Conservation (phyloP, 1,140 invertebrate genomes). For the Forficula auricularia region DNA sequence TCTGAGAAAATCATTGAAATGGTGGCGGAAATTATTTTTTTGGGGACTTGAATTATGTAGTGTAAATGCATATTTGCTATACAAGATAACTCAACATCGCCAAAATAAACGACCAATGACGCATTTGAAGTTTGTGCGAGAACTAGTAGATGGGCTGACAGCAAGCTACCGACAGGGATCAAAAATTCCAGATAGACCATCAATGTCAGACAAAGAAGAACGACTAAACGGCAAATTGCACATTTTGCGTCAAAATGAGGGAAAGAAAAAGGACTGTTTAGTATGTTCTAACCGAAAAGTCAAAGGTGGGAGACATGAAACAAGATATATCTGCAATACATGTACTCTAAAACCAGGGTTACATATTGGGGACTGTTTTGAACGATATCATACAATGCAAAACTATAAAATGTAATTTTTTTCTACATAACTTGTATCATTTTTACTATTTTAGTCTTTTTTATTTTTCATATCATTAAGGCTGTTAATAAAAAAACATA, state of each 20-base stretch:
- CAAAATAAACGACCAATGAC: slow-evolving; percentile 8
- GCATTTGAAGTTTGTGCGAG: neutral
- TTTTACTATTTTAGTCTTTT: too few relatives aligned
- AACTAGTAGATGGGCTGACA: neutral
- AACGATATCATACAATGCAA: slow-evolving; percentile 5
- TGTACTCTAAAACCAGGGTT: slow-evolving; percentile 8
- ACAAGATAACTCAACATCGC: slow-evolving; percentile 9
- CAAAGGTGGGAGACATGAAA: slow-evolving; percentile 7
- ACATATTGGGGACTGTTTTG: slow-evolving; percentile 9
- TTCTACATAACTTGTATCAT: too few relatives aligned
- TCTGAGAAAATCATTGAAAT: slow-evolving; percentile 14
- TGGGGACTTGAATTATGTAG: slow-evolving; percentile 13
- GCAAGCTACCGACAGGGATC: neutral
- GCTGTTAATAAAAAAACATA: too few relatives aligned
- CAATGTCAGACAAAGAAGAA: neutral
- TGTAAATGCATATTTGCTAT: slow-evolving; percentile 15
- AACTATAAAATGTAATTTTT: slow-evolving; percentile 7
- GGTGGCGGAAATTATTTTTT: slow-evolving; percentile 15
- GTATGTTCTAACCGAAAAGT: slow-evolving; percentile 8
- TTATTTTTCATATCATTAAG: too few relatives aligned
- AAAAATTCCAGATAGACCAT: neutral
- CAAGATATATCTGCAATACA: slow-evolving; percentile 8
- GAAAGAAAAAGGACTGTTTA: slow-evolving; percentile 7
- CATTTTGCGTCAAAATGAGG: slow-evolving; percentile 6
- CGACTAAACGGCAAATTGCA: slow-evolving; percentile 6